A percentile compares a stretch with the other conserved stretches of the same genome.
phyloP scores from a whole-genome alignment of 2,888 invertebrate species.

The Orthosia gothica region DNA sequence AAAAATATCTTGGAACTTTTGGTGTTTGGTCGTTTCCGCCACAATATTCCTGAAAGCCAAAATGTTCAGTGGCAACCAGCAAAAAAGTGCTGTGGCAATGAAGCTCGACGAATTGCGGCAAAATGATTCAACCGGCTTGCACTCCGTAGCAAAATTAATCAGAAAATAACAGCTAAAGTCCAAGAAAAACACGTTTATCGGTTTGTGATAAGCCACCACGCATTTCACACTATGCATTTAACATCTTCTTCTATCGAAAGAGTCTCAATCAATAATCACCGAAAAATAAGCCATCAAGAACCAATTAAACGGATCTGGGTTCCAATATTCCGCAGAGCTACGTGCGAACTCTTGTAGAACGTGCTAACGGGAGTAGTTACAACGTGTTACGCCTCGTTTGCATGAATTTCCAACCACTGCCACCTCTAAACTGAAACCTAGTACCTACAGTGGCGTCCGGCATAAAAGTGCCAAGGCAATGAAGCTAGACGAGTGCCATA shows the following conservation, averaged over 20 bases:
- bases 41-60: neutral
- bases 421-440: too few species aligned
- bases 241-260: neutral
- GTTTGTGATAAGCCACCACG: neutral
- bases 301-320: too few species aligned
- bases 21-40: neutral
- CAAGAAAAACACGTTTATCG: neutral
- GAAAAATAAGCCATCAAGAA: too few species aligned
- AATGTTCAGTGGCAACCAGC: neutral
- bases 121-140: neutral
- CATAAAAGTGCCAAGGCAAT: too few species aligned
- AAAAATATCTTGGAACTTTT: too few species aligned
- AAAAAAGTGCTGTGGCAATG: neutral
- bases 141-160: too few species aligned
- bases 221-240: neutral
- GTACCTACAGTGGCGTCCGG: too few species aligned
- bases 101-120: neutral
- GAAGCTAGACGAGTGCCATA: too few species aligned
- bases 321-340: too few species aligned
- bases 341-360: too few species aligned
- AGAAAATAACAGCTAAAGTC: neutral
- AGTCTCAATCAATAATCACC: slow-evolving; percentile 13
- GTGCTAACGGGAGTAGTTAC: slow-evolving; percentile 45
- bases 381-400: slow-evolving; percentile 73
- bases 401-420: slow-evolving; percentile 6